Conservation (phyloP, 2,113 vertebrate genomes). For the Chinchilla lanigera region DNA sequence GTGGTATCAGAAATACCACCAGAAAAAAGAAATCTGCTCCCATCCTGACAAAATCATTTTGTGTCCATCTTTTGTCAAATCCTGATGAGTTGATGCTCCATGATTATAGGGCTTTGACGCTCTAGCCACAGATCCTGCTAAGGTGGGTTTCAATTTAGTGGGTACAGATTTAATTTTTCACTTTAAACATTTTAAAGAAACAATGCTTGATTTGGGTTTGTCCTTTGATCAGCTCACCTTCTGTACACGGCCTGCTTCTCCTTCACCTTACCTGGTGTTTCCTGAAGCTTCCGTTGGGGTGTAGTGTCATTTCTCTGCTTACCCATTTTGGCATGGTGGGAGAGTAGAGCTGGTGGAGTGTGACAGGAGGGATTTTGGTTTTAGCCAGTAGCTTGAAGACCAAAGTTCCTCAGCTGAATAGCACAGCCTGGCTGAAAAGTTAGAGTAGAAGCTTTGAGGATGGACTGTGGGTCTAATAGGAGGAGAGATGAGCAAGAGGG, state of each 20-base stretch:
- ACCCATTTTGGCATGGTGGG: not conserved
- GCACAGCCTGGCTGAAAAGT: not conserved
- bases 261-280: conserved; percentile 25
- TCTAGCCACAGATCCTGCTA: conserved; percentile 17
- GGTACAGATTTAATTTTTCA: conserved; percentile 59
- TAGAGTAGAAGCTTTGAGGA: not conserved
- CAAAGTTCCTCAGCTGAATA: not conserved
- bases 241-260: not conserved
- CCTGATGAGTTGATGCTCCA: not conserved
- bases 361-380: not conserved
- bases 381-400: not conserved
- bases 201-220: not conserved
- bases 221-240: not conserved
- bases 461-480: conserved; percentile 26
- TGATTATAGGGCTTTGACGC: conserved; percentile 27
- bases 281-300: not conserved
- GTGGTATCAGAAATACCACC: conserved; percentile 34
- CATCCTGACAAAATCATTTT: conserved; percentile 63
- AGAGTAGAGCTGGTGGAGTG: not conserved
- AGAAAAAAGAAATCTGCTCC: conserved; percentile 69
- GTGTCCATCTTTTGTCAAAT: conserved; percentile 72
- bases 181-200: conserved; percentile 58
- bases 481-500: not conserved
- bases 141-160: conserved; percentile 67
- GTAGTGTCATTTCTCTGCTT: conserved; percentile 17